Evolutionary conservation across 2,797 vertebrate genomes (phyloP).

Genomic region (Fratercula arctica): DNA sequence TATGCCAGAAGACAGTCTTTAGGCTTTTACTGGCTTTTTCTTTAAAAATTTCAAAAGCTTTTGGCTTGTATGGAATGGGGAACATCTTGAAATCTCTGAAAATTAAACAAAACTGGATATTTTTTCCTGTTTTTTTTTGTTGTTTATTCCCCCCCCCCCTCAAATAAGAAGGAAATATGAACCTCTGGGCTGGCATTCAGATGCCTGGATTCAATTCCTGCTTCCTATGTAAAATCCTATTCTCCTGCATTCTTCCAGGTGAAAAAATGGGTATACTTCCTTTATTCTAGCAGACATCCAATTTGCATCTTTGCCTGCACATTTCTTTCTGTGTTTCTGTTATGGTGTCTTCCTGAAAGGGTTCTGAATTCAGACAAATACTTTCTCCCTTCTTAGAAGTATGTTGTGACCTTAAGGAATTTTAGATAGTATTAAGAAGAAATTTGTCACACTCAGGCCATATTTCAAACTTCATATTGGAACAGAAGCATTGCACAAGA

Average conservation of each 20-base stretch:
- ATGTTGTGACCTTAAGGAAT: not conserved
- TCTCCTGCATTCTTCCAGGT: not conserved
- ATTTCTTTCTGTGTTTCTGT: not conserved
- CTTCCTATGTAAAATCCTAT: not conserved
- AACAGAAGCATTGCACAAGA: not conserved
- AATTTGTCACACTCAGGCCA: not conserved
- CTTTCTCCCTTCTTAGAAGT: not conserved
- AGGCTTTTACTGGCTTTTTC: not conserved
- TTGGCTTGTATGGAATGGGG: not conserved
- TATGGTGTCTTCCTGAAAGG: not conserved
- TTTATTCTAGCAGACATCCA: not conserved
- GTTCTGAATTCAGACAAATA: not conserved
- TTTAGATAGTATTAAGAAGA: not conserved
- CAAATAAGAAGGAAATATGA: not conserved
- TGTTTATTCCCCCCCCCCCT: not conserved
- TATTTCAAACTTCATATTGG: not conserved
- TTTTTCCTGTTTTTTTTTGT: not conserved
- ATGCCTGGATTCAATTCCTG: not conserved
- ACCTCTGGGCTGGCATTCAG: not conserved
- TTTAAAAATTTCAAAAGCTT: not conserved
- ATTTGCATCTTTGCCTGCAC: not conserved
- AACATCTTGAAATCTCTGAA: not conserved
- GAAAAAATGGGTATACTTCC: not conserved
- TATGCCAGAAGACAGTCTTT: not conserved
- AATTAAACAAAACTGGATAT: not conserved